Percentiles rank a stretch among this genome's conserved stretches.
Conservation (phyloP, 1,140 invertebrate species). For the Leptonema lineaticorne region DNA sequence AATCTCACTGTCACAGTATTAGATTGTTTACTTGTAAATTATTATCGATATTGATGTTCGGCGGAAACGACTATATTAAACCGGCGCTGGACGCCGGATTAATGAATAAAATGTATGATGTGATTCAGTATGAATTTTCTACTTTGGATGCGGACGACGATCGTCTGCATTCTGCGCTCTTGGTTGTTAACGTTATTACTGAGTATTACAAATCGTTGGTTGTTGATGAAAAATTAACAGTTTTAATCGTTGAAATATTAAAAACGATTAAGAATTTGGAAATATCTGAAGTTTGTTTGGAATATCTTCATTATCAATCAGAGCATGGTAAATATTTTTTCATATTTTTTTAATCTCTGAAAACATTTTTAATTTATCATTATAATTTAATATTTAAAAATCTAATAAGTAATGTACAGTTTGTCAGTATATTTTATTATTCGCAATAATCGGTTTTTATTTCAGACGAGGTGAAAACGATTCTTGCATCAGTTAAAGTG, state of each 20-base stretch:
- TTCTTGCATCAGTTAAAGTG: constrained; percentile 71
- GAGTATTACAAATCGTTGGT: constrained; percentile 64
- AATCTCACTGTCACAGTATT: constrained; percentile 36
- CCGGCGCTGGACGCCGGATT: constrained; percentile 67
- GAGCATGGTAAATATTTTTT: constrained; percentile 62
- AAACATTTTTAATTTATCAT: no score
- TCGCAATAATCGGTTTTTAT: constrained; percentile 40
- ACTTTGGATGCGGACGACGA: constrained; percentile 50
- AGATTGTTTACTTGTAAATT: constrained; percentile 57
- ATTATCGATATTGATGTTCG: constrained; percentile 77
- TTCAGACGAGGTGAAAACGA: constrained; percentile 73
- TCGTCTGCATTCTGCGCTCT: constrained; percentile 62
- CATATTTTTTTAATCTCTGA: neutral
- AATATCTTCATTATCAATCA: constrained; percentile 71
- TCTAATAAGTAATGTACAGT: neutral
- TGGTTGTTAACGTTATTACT: constrained; percentile 72
- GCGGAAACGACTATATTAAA: constrained; percentile 67
- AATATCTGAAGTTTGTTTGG: constrained; percentile 72
- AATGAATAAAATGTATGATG: constrained; percentile 59
- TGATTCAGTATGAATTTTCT: constrained; percentile 49
- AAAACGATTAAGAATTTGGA: constrained; percentile 64
- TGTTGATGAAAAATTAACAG: constrained; percentile 59
- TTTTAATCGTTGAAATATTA: constrained; percentile 61
- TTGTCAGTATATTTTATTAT: neutral
- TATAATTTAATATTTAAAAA: no score